These are phyloP conservation scores for Peribatodes rhomboidaria DNA, from an alignment of 2,888 invertebrate genomes.

Conservation along the genomic window DNA sequence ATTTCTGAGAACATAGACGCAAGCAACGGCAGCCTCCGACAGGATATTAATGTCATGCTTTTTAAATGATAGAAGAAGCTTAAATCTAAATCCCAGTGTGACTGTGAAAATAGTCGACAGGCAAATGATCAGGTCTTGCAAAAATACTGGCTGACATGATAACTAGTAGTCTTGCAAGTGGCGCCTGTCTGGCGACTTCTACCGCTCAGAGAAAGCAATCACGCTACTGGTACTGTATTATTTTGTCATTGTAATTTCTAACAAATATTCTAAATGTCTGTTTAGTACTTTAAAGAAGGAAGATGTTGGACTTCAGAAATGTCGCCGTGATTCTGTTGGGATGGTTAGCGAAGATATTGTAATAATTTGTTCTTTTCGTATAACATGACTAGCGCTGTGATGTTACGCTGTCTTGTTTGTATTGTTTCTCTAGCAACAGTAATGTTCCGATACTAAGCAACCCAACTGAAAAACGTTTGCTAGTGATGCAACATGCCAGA, in stretches of 20 bases:
- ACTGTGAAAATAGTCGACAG: conserved; percentile 80
- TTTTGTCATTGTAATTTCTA: neutral
- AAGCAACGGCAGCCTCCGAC: conserved; percentile 65
- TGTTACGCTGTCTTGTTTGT: neutral
- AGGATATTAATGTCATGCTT: conserved; percentile 82
- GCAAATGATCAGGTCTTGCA: conserved; percentile 82
- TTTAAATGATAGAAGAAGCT: conserved; percentile 81
- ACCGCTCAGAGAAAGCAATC: conserved; percentile 58
- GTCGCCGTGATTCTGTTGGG: neutral
- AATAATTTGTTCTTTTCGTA: neutral
- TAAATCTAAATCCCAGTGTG: conserved; percentile 83
- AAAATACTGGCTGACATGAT: conserved; percentile 72
- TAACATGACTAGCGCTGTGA: neutral
- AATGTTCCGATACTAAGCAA: neutral
- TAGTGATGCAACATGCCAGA: neutral
- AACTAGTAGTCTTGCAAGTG: conserved; percentile 80
- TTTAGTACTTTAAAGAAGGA: neutral
- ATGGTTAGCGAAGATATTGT: neutral
- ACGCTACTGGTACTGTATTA: conserved; percentile 16
- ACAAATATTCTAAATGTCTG: neutral
- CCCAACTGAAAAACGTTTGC: conserved; percentile 7
- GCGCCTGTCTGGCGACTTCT: conserved; percentile 72
- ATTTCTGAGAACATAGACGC: conserved; percentile 47
- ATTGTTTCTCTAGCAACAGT: neutral
- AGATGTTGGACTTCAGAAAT: neutral